Conservation (phyloP, 2,888 invertebrate genomes). For the Subacronicta megacephala region DNA sequence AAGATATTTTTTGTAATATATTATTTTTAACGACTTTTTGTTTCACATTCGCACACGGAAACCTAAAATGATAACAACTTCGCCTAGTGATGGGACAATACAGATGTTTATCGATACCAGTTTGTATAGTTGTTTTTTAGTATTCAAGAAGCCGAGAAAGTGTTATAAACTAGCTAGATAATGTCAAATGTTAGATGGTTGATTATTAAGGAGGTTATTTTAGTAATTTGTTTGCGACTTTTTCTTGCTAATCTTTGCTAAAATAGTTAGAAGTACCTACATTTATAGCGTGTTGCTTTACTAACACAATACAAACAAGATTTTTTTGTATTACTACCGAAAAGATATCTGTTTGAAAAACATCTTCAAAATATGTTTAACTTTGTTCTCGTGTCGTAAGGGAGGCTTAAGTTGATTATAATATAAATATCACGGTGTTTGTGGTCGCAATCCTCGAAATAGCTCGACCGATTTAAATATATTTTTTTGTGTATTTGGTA, state of each 20-base stretch:
- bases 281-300: too few relatives aligned
- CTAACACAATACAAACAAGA: too few relatives aligned
- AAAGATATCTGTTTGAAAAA: too few relatives aligned
- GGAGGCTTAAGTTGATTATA: too few relatives aligned
- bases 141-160: slow-evolving; percentile 20
- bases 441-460: too few relatives aligned
- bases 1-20: slow-evolving; percentile 26
- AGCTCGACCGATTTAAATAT: too few relatives aligned
- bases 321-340: too few relatives aligned
- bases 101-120: slow-evolving; percentile 48
- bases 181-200: slow-evolving; percentile 19
- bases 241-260: slow-evolving; percentile 21
- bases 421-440: too few relatives aligned
- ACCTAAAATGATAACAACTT: slow-evolving; percentile 71
- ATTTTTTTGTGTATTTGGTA: too few relatives aligned
- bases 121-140: slow-evolving; percentile 15
- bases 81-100: slow-evolving; percentile 62
- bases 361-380: too few relatives aligned
- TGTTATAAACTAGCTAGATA: slow-evolving; percentile 20
- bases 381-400: too few relatives aligned
- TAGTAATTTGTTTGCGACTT: slow-evolving; percentile 7
- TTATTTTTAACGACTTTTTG: slow-evolving; percentile 44
- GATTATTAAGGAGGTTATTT: not conserved
- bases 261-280: not conserved
- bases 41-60: slow-evolving; percentile 66